Evolutionary conservation across 2,113 vertebrate species (phyloP).

Genomic region (Lepus americanus): DNA sequence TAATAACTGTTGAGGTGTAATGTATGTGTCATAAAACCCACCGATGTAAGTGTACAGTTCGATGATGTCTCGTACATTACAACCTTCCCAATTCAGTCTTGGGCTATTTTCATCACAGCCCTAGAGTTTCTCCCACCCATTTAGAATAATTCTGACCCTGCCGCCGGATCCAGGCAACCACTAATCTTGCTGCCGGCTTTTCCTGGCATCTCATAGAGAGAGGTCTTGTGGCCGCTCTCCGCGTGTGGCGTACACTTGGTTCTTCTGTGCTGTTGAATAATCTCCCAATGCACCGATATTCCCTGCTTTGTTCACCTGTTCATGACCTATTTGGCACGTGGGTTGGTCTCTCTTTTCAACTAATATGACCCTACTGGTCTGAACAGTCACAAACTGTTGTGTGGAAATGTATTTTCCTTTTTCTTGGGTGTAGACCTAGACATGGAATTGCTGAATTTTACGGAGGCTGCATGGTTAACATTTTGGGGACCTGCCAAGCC

Average conservation of each 20-base stretch:
- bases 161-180: too few species aligned
- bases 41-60: background rate
- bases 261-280: background rate
- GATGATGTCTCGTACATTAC: background rate
- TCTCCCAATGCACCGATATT: background rate
- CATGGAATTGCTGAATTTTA: background rate
- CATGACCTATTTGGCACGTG: background rate
- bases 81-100: background rate
- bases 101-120: background rate
- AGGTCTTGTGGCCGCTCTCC: background rate
- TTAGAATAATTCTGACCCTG: background rate
- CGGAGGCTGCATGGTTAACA: background rate
- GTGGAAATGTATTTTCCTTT: background rate
- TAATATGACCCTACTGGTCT: background rate
- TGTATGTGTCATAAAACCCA: background rate
- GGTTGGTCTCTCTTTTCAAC: background rate
- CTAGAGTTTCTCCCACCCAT: background rate
- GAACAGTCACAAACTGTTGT: background rate
- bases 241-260: background rate
- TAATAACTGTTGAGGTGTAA: background rate
- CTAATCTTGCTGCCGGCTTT: background rate
- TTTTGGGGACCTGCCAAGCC: background rate
- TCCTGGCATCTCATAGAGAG: background rate
- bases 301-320: background rate
- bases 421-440: background rate